Evolutionary conservation across 2,797 vertebrate species (phyloP), one percentile per base, ranked within the genome.

Genomic region (Odontamblyopus lacepedii): DNA sequence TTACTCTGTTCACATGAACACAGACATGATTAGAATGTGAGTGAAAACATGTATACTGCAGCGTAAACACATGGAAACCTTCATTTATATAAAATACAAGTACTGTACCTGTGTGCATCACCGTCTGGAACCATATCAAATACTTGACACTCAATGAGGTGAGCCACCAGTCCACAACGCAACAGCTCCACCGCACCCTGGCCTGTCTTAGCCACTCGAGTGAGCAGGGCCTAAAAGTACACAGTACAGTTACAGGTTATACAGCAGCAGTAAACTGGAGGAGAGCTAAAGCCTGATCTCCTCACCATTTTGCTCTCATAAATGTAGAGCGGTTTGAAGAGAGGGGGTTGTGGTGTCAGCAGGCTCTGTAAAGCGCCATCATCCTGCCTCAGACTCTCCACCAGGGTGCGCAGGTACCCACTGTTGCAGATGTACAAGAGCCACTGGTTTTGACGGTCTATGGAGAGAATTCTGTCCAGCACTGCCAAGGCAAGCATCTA

Each of bases 241-340:
- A 83, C 18, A 66, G 30, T 64, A 44, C 27, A 23, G 8, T 63
- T 6, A 38, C 7, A 26, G 48, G 53, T 4, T 66, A 29, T 19
- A 50, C 26, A 66, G 4, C 63, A 64, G 38, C 13, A 13, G 23
- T 50, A 7, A 64, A 1, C 44, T 18, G 44, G 38, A 26, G 38
- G 1, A 19, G 12, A 9, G 6, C 15, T 11, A 23, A 63, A 27
- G 1, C 12, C 27, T 26, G 8, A 3, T 38, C 51, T 69, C 8
- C 83, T 94, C 92, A 98, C 97, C 97, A 99, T 99, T 91, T 99
- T 99, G 86, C 97, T 99, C 83, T 99, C 97, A 0, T 98, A 99
- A 67, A 98, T 97, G 85, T 98, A 99, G 12, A 99, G 90, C 0
- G 97, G 96, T 87, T 99, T 99, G 76, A 99, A 93, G n/a, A 96